Percentiles rank a stretch among this genome's conserved stretches.
Evolutionary conservation across 2,888 invertebrate genomes (phyloP).

Genomic region (Drosophila multiciliata): DNA sequence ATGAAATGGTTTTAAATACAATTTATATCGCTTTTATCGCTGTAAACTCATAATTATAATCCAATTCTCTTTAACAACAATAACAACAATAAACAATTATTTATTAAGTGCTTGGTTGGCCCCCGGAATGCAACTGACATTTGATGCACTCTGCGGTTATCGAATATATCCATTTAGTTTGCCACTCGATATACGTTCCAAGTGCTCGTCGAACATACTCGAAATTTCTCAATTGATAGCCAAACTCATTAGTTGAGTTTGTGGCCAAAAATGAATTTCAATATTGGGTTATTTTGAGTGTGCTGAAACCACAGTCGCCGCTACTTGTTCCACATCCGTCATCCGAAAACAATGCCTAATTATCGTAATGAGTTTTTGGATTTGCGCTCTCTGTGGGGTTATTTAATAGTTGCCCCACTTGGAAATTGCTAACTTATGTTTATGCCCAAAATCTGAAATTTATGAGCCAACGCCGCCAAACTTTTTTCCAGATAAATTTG

Average conservation of each 20-base stretch:
- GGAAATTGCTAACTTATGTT: conserved; percentile 65
- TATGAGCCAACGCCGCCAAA: conserved; percentile 66
- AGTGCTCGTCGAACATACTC: conserved; percentile 9
- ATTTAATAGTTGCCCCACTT: conserved; percentile 37
- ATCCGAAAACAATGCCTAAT: conserved; percentile 57
- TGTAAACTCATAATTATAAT: conserved; percentile 74
- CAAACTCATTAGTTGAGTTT: conserved; percentile 39
- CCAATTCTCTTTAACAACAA: conserved; percentile 59
- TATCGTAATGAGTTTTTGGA: conserved; percentile 74
- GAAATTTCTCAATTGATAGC: conserved; percentile 40
- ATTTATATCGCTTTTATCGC: conserved; percentile 75
- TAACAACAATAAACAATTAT: conserved; percentile 53
- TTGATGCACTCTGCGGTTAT: conserved; percentile 15
- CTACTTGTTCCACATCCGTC: conserved; percentile 15
- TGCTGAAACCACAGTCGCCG: conserved; percentile 9
- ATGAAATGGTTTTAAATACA: conserved; percentile 63
- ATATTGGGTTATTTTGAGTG: conserved; percentile 56
- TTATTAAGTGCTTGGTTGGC: conserved; percentile 59
- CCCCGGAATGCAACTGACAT: conserved; percentile 55
- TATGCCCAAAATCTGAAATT: conserved; percentile 67
- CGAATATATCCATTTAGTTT: background rate
- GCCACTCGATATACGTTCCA: conserved; percentile 8
- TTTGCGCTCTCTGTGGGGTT: conserved; percentile 35
- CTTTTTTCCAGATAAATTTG: conserved; percentile 55
- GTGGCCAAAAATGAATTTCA: conserved; percentile 62